Base-by-base conservation (phyloP, 1,140 invertebrate genomes). In the Piezodorus guildinii region DNA sequence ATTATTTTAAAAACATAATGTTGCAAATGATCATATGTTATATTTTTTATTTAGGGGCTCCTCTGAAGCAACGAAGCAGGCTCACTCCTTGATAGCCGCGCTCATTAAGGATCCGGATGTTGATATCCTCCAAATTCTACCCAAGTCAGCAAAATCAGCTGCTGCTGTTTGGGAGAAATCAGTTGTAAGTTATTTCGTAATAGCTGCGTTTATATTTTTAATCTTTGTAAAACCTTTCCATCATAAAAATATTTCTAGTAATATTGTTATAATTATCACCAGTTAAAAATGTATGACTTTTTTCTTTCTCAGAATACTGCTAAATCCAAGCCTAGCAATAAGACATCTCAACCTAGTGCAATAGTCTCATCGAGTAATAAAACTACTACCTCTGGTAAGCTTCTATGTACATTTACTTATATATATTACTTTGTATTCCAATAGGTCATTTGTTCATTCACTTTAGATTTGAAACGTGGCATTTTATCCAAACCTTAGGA, bases 31-130 rank as follows among this genome's bases (percentile, higher is more conserved):
- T 59, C 27, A 9, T 14, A 23, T 1, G 10, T 12, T 9, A 45
- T 30, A 43, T 46, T 10, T 58, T 56, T 72, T 62, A 73, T 73
- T 14, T 73, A 88, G 87, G 75, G 94, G 94, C 56, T 85, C 89
- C n/a, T 80, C 84, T 17, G 94, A 96, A 68, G 88, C 91, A 0
- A 94, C 88, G 3, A 89, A 90, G 73, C 90, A 94, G 74, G 94
- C 94, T 56, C 85, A 92, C 70, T 80, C 80, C 63, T 79, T 96
- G 62, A 96, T 96, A 65, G 81, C 85, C 46, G 81, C 88, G 16
- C 79, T 96, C 58, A 91, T 95, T 65, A 90, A 92, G 74, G 93
- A 96, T 77, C 90, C 93, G 6, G 93, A 97, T 65, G 89, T 90
- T 9, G 93, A 97, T 73, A 86, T 96, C 67, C 74, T 84, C 65